Percentiles rank a stretch among this genome's conserved stretches.
These are phyloP conservation scores for Anorthoa munda DNA, from an alignment of 2,888 invertebrate genomes.

Conservation along the genomic window DNA sequence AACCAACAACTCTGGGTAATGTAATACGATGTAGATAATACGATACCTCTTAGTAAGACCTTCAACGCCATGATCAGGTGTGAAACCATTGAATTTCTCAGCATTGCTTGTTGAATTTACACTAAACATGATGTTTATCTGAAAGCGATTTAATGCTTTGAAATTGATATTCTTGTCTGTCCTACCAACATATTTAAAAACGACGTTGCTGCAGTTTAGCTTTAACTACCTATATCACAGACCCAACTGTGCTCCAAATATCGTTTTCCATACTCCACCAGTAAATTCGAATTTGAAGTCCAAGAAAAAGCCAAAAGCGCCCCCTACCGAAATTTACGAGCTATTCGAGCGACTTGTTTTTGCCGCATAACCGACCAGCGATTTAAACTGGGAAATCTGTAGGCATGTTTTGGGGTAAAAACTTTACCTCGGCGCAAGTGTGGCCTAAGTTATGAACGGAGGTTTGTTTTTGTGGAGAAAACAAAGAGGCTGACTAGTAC, in stretches of 20 bases:
- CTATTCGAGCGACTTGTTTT: constrained; percentile 82
- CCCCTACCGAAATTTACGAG: constrained; percentile 82
- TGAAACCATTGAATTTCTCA: neutral
- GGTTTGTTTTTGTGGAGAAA: neutral
- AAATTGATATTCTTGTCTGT: too few species aligned
- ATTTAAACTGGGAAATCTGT: constrained; percentile 81
- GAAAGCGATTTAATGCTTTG: neutral
- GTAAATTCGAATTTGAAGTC: constrained; percentile 83
- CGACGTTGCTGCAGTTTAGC: neutral
- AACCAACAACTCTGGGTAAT: too few species aligned
- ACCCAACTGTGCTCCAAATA: constrained; percentile 53
- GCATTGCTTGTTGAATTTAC: neutral
- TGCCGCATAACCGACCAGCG: constrained; percentile 78
- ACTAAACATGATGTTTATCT: neutral
- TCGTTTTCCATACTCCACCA: constrained; percentile 65
- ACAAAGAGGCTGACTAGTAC: neutral
- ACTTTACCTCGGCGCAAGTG: constrained; percentile 65
- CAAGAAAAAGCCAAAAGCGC: constrained; percentile 78
- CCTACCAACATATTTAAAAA: too few species aligned
- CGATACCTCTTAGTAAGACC: too few species aligned
- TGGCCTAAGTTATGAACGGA: constrained; percentile 18
- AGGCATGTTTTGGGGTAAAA: constrained; percentile 79
- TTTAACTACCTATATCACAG: constrained; percentile 39
- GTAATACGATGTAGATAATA: too few species aligned
- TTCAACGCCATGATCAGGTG: neutral